These are phyloP conservation scores for Neodiprion pinetum DNA, from an alignment of 1,140 invertebrate genomes.

Conservation along the genomic window DNA sequence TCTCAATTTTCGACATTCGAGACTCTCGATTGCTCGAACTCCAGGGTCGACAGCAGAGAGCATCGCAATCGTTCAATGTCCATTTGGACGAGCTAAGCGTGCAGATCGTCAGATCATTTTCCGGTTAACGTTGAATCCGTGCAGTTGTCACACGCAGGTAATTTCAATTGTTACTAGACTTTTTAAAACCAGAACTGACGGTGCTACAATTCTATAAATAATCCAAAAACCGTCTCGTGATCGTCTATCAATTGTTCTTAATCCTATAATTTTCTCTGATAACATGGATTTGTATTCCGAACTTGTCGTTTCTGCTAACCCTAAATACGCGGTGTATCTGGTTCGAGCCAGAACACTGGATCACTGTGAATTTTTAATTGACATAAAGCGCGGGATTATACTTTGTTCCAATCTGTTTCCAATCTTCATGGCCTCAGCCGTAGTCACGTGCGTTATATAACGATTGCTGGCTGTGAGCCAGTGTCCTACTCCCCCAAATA, in stretches of 20 bases:
- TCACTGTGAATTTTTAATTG: too few species aligned
- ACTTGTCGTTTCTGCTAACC: too few species aligned
- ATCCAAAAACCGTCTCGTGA: not conserved
- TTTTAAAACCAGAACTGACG: not conserved
- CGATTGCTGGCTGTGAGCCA: conserved; percentile 37
- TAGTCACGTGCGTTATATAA: conserved; percentile 38
- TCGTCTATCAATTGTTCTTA: too few species aligned
- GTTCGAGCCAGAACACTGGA: too few species aligned
- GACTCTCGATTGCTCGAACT: too few species aligned
- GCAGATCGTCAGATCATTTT: not conserved
- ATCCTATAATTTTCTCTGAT: too few species aligned
- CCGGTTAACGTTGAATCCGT: not conserved
- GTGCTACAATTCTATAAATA: not conserved
- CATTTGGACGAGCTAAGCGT: not conserved
- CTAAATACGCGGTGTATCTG: too few species aligned
- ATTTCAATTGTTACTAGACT: not conserved
- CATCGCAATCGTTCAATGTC: not conserved
- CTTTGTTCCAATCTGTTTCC: too few species aligned
- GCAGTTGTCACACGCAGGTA: not conserved
- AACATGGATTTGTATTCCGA: too few species aligned
- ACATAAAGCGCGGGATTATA: too few species aligned
- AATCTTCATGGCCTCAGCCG: not conserved
- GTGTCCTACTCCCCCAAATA: conserved; percentile 31
- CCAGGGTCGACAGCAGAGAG: too few species aligned
- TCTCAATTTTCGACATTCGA: not conserved